phyloP scores from a whole-genome alignment of 2,797 vertebrate genomes.

The Acanthis flammea region DNA sequence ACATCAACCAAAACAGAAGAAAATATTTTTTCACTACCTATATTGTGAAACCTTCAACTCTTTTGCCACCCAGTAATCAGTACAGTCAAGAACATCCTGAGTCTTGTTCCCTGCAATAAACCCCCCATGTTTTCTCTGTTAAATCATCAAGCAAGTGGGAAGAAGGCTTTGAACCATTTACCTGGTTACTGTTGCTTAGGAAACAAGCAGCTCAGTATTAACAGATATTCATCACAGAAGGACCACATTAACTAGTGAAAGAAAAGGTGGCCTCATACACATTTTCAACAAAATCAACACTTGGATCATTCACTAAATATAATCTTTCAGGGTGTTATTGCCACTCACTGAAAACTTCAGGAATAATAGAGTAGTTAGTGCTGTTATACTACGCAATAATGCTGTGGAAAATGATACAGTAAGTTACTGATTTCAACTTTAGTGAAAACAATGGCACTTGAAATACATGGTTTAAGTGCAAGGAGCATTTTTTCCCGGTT shows the following conservation, averaged over 20 bases:
- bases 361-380: neutral
- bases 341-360: neutral
- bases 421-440: neutral
- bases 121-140: neutral
- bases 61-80: neutral
- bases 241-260: neutral
- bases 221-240: neutral
- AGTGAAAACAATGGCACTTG: neutral
- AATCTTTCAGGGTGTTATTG: neutral
- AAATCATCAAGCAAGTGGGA: neutral
- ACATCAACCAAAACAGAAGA: neutral
- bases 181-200: conserved; percentile 46
- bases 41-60: neutral
- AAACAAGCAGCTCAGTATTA: conserved; percentile 14
- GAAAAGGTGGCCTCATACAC: neutral
- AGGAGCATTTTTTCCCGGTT: neutral
- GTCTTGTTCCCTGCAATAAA: neutral
- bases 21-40: neutral
- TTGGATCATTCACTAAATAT: neutral
- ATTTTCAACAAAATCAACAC: neutral
- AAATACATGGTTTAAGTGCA: neutral
- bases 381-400: neutral
- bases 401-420: neutral
- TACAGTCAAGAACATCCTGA: neutral
- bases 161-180: conserved; percentile 2